These are phyloP conservation scores for Aradophagus sp. DNA, from an alignment of 1,140 invertebrate species.

Conservation along the genomic window DNA sequence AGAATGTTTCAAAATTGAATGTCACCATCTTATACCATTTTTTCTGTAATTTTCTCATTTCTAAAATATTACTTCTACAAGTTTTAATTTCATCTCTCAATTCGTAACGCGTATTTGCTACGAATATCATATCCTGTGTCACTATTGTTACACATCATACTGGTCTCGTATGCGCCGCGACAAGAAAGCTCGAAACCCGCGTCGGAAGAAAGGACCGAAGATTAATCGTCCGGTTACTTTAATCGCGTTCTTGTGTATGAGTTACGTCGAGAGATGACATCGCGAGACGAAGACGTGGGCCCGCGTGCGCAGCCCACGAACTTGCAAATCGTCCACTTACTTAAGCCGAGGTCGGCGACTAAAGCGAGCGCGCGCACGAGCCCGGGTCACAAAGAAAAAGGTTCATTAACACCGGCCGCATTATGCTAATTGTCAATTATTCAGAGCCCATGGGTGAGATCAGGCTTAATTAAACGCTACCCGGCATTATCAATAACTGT, in stretches of 20 bases:
- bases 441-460: constrained; percentile 1
- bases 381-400: constrained; percentile 46
- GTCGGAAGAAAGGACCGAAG: constrained; percentile 58
- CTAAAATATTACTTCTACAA: too few species aligned
- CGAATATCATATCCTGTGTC: too few species aligned
- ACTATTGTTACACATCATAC: constrained; percentile 32
- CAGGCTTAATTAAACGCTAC: background rate
- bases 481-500: constrained; percentile 20
- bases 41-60: too few species aligned
- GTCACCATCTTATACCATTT: too few species aligned
- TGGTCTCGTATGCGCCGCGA: constrained; percentile 22
- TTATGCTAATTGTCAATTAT: constrained; percentile 35
- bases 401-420: constrained; percentile 20
- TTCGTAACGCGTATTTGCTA: too few species aligned
- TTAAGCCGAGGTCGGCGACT: constrained; percentile 33
- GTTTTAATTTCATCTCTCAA: too few species aligned
- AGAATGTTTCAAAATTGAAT: too few species aligned
- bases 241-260: constrained; percentile 51
- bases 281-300: constrained; percentile 2
- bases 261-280: constrained; percentile 24
- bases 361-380: constrained; percentile 63
- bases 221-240: constrained; percentile 57
- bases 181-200: constrained; percentile 33
- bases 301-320: constrained; percentile 9
- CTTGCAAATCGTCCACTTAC: constrained; percentile 25